Evolutionary conservation across 2,797 vertebrate species (phyloP).

Genomic region (Champsocephalus gunnari): DNA sequence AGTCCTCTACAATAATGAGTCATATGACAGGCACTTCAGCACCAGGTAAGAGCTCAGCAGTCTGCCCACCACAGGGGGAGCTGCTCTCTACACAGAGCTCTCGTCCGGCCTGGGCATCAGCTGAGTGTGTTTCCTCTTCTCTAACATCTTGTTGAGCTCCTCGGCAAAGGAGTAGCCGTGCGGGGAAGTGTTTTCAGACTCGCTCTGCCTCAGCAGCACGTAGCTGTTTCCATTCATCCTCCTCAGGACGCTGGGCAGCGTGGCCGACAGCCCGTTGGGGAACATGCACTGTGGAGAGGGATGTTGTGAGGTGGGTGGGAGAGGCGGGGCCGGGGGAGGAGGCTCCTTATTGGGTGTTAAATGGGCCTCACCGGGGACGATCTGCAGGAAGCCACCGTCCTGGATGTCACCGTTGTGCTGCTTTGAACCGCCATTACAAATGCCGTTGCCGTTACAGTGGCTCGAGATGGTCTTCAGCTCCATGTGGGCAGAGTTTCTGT

Average conservation of each 20-base stretch:
- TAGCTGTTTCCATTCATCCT: conserved; percentile 98
- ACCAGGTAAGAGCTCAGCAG: conserved; percentile 48
- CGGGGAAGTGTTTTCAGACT: conserved; percentile 81
- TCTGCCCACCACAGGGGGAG: conserved; percentile 64
- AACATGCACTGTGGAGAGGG: conserved; percentile 82
- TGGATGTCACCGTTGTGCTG: conserved; percentile 55
- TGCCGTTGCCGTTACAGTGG: conserved; percentile 88
- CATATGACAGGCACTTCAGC: conserved; percentile 64
- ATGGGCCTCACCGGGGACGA: conserved; percentile 88
- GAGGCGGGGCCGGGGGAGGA: conserved; percentile 85
- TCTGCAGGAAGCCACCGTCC: conserved; percentile 88
- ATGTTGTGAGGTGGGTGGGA: conserved; percentile 84
- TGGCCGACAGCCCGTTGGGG: conserved; percentile 88
- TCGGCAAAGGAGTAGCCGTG: conserved; percentile 90
- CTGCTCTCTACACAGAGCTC: conserved; percentile 91
- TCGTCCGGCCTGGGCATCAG: conserved; percentile 92
- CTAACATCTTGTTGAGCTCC: conserved; percentile 96
- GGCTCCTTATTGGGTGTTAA: conserved; percentile 74
- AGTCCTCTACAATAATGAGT: conserved; percentile 51
- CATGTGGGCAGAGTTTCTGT: conserved; percentile 82
- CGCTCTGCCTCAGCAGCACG: conserved; percentile 93
- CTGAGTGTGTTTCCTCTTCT: conserved; percentile 94
- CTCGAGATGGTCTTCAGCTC: conserved; percentile 95
- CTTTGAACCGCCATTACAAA: conserved; percentile 67
- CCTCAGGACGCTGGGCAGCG: conserved; percentile 92